These are phyloP conservation scores for Gymnocheta viridis DNA, from an alignment of 2,888 invertebrate genomes.

Conservation along the genomic window DNA sequence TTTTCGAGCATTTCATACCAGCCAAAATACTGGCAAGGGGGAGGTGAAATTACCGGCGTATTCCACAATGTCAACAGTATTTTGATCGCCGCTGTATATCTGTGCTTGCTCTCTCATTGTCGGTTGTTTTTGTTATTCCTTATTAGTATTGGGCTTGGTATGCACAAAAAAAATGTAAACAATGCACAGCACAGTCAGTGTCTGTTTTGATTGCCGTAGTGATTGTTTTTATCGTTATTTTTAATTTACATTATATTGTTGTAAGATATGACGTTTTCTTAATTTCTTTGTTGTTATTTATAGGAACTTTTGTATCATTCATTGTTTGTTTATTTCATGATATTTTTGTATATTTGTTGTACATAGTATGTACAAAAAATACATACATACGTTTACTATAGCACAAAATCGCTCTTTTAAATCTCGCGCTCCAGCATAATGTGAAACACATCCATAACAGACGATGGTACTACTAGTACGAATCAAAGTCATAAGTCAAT, in stretches of 20 bases:
- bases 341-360: neutral
- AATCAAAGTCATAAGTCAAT: too few relatives aligned
- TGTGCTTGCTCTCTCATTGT: too few relatives aligned
- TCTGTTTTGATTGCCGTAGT: slow-evolving; percentile 22
- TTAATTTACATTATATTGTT: slow-evolving; percentile 20
- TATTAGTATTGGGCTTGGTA: slow-evolving; percentile 7
- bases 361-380: too few relatives aligned
- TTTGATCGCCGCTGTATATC: neutral
- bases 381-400: too few relatives aligned
- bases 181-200: slow-evolving; percentile 33
- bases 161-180: slow-evolving; percentile 31
- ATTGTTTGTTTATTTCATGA: slow-evolving; percentile 29
- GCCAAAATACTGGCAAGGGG: too few relatives aligned
- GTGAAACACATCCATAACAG: too few relatives aligned
- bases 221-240: neutral
- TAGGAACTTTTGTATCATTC: slow-evolving; percentile 7
- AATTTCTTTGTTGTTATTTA: slow-evolving; percentile 19
- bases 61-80: neutral
- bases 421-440: too few relatives aligned
- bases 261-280: slow-evolving; percentile 51
- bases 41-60: too few relatives aligned
- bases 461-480: too few relatives aligned
- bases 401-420: too few relatives aligned
- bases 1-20: too few relatives aligned
- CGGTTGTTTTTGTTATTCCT: neutral